Base-by-base conservation (phyloP, 2,797 vertebrate genomes). In the Spinibarbus caldwelli region DNA sequence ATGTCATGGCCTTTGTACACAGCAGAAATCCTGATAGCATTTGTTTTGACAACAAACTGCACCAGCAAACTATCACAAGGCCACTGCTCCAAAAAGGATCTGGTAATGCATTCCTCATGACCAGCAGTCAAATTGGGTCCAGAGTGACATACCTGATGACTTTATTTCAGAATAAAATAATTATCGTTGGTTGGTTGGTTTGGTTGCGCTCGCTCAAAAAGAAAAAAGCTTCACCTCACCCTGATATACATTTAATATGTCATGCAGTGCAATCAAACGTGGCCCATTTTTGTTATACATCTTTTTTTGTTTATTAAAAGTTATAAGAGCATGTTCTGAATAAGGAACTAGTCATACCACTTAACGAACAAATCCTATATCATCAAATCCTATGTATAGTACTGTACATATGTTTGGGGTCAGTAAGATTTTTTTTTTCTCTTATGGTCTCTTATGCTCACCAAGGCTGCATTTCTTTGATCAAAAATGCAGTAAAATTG, bases 11-110 rank as follows among this genome's bases (percentile, higher is more conserved):
- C 57, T 66, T 66, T 52, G 41, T 67, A 70, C 36, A 70, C 29
- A 26, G 41, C 57, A n/a, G 47, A 66, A 45, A 34, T 49, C 64
- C 64, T 70, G 83, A 78, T 49, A 43, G 59, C 47, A 54, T 54
- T 15, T 77, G 45, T 45, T 78, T 84, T 84, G 31, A 57, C 34
- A n/a, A 1, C 62, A 17, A 17, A 84, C 64, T 3, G 5, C 23
- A 17, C 0, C 5, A 77, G 75, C 23, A 38, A 49, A 21, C 43
- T 66, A 21, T 64, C 71, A 73, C 81, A 52, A 76, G 72, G 82
- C 59, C 54, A n/a, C 29, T 14, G n/a, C 17, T 1, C n/a, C 70
- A 34, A 23, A 66, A 29, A 82, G 3, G 21, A 57, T 81, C 23
- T 57, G 47, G 5, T 41, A 79, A 21, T 7, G 7, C 17, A 0